Base-by-base conservation (phyloP, 2,797 vertebrate genomes). In the Florisuga fusca region DNA sequence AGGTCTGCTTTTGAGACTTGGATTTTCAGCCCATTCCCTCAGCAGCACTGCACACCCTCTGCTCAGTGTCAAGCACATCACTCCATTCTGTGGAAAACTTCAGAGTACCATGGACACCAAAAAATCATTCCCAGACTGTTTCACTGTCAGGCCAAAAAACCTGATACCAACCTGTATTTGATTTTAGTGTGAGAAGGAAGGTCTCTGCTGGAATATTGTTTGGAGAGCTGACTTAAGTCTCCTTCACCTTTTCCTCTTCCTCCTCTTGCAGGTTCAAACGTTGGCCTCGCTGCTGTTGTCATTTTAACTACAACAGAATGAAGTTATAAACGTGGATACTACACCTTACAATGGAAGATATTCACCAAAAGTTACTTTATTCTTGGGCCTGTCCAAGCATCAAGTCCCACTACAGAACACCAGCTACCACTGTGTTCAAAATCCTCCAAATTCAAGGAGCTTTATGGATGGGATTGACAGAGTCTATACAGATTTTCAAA, bases 181-280 rank as follows among this genome's bases (percentile, higher is more conserved):
- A 99, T 99, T 98, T 99, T 99, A 31, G 99, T 99, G 92, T 99
- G 99, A 83, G 99, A 99, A 9, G 99, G 99, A 79, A 99, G 98
- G 96, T 99, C 99, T 97, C 99, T 98, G 96, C 99, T 99, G 76
- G 99, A 99, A 87, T 99, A 99, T 23, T 99, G 99, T 72, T 99
- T 99, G 45, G 99, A 99, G 38, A 99, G 97, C n/a, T 99, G 99
- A 87, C 99, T 99, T 91, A 99, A 93, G 88, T 99, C 99, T 15
- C 99, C 99, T 97, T 99, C 99, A 81, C 99, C 99, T 98, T 99
- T 99, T 34, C 99, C 99, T 93, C 99, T 98, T 46, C 99, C 99
- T 84, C 99, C 99, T 97, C 99, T 98, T 0, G 99, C 99, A 2
- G 99, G 99, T 96, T 99, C 99, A 98, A 99, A 99, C 0, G 99